Evolutionary conservation across 2,888 invertebrate genomes (phyloP), one percentile per base, ranked within the genome.

Genomic region (Pheosia gnoma): DNA sequence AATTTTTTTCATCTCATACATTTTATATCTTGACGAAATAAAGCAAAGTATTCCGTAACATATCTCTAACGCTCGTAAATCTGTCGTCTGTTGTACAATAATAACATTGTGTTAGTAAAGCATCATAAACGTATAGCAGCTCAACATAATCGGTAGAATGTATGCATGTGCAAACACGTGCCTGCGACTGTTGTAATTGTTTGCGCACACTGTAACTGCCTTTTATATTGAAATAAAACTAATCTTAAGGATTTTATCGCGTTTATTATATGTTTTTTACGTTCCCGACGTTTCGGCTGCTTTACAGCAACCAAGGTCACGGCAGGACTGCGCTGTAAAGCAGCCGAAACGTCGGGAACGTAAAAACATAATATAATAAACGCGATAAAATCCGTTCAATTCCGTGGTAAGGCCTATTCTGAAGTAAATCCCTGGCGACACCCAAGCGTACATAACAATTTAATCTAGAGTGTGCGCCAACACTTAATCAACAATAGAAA

Each of bases 131-230:
- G 47, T 47, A 47, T 11, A 47, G n/a, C n/a, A n/a, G 5, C 47
- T 5, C 47, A n/a, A 1, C n/a, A 9, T 9, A n/a, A 8, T 51
- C 0, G 8, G 51, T 51, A 25, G 49, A 13, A 5, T 45, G 43
- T 45, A n/a, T 1, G 37, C 65, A 55, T 61, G 59, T 13, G 10
- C 9, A 37, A n/a, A 61, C 65, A 65, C 65, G 65, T 65, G 65
- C 57, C 38, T n/a, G 0, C 25, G 61, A 62, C 61, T 61, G 55
- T 51, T 37, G 25, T 4, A 37, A 53, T 45, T 25, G 41, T 51
- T 9, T 0, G 51, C 51, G 51, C 51, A 51, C 51, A 51, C n/a
- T 13, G 49, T 61, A 70, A 66, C 66, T 66, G 51, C 67, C 56
- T 43, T 60, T 0, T 63, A 60, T 66, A 62, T 70, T 6, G 25